Conservation (phyloP, 2,113 vertebrate genomes). For the Salvelinus fontinalis region DNA sequence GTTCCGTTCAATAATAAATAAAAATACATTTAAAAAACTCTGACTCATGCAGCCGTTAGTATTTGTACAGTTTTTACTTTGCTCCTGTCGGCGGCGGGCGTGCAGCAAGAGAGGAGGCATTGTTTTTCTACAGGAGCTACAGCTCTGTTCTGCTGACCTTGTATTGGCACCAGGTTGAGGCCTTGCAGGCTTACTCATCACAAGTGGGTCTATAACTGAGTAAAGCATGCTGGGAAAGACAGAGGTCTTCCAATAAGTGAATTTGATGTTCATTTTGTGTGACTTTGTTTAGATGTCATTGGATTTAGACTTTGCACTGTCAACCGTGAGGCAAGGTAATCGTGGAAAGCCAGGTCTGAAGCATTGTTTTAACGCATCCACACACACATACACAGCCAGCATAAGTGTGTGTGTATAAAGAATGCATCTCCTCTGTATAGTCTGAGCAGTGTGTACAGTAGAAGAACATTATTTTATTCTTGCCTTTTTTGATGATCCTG, state of each 20-base stretch:
- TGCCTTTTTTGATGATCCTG: background rate
- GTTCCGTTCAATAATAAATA: background rate
- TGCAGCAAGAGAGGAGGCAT: conserved; percentile 26
- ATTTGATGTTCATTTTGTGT: conserved; percentile 15
- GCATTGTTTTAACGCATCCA: conserved; percentile 2
- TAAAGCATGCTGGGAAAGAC: background rate
- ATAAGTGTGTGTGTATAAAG: background rate
- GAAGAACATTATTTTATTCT: background rate
- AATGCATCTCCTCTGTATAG: background rate
- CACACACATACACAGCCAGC: background rate
- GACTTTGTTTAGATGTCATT: conserved; percentile 13
- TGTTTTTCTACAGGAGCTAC: conserved; percentile 32
- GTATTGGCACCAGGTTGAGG: conserved; percentile 21
- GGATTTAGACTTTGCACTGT: background rate
- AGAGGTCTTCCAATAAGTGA: conserved; percentile 9
- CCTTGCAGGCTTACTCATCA: conserved; percentile 5
- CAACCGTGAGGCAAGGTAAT: background rate
- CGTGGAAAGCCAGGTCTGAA: background rate
- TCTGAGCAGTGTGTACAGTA: background rate
- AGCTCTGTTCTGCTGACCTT: conserved; percentile 23
- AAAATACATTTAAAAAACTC: background rate
- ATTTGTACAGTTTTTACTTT: conserved; percentile 31
- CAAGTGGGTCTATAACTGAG: conserved; percentile 7
- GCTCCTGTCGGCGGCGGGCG: conserved; percentile 7
- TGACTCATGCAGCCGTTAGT: conserved; percentile 24